Evolutionary conservation across 2,797 vertebrate genomes (phyloP).

Genomic region (Perdix hodgsoniae): DNA sequence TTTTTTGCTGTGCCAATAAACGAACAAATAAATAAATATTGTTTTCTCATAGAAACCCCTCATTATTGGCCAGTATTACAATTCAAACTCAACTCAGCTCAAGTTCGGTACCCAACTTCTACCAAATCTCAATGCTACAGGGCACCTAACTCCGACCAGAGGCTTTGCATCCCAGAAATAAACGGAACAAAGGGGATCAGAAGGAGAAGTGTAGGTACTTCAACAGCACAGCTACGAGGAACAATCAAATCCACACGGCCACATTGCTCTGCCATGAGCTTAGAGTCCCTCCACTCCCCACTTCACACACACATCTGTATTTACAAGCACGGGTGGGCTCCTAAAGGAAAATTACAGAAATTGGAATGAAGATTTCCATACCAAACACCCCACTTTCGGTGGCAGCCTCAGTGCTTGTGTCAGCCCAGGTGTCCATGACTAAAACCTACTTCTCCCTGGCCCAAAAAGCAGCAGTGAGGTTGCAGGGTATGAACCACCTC

Average conservation of each 20-base stretch:
- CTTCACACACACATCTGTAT: not conserved
- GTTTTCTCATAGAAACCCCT: not conserved
- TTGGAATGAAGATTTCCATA: not conserved
- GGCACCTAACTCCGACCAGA: not conserved
- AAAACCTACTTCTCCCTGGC: not conserved
- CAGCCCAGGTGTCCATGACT: not conserved
- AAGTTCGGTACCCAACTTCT: not conserved
- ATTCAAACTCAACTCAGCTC: not conserved
- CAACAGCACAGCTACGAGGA: fast-evolving
- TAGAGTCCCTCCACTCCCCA: not conserved
- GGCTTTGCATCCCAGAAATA: not conserved
- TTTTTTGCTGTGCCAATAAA: not conserved
- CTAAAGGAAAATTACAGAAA: not conserved
- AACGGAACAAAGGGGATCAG: not conserved
- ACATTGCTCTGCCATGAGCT: not conserved
- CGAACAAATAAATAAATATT: not conserved
- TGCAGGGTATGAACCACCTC: not conserved
- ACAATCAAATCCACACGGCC: fast-evolving
- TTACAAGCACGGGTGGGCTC: not conserved
- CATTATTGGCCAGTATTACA: not conserved
- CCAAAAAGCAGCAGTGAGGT: not conserved
- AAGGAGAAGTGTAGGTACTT: not conserved
- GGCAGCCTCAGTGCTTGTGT: not conserved
- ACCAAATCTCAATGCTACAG: not conserved
- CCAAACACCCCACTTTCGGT: not conserved